Evolutionary conservation across 2,113 vertebrate species (phyloP).

Genomic region (Callorhinus ursinus): DNA sequence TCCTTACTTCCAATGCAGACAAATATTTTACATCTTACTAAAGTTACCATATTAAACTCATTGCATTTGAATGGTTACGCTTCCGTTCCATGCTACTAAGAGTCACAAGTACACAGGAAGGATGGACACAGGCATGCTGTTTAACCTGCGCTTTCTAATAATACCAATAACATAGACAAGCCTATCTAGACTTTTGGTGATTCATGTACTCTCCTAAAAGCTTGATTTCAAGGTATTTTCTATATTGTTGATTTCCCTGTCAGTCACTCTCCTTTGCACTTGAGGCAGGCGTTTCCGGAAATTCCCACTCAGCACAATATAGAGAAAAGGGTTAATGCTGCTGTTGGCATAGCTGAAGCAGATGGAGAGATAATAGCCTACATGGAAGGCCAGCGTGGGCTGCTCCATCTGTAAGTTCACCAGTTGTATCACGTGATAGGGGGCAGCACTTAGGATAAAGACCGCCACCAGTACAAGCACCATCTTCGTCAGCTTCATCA

Average conservation of each 20-base stretch:
- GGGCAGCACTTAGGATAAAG: constrained; percentile 79
- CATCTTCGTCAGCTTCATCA: constrained; percentile 81
- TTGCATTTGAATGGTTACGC: neutral
- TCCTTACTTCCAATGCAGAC: neutral
- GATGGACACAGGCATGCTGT: neutral
- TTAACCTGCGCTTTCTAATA: neutral
- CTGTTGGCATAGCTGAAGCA: constrained; percentile 85
- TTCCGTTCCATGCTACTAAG: neutral
- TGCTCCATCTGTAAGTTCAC: constrained; percentile 79
- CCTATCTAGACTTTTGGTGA: neutral
- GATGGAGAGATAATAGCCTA: constrained; percentile 81
- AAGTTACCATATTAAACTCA: neutral
- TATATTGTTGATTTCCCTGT: constrained; percentile 64
- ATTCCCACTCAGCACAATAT: constrained; percentile 83
- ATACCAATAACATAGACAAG: neutral
- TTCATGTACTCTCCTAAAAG: constrained; percentile 21
- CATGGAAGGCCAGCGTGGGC: constrained; percentile 75
- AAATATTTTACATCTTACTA: neutral
- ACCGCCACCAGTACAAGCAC: constrained; percentile 77
- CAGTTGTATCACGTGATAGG: constrained; percentile 82
- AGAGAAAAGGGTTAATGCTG: constrained; percentile 84
- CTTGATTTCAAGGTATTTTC: constrained; percentile 73
- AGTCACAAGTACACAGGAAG: neutral
- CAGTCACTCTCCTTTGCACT: constrained; percentile 51
- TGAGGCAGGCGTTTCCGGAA: constrained; percentile 77